Conservation (phyloP, 2,113 vertebrate species). For the Tupaia chinensis region DNA sequence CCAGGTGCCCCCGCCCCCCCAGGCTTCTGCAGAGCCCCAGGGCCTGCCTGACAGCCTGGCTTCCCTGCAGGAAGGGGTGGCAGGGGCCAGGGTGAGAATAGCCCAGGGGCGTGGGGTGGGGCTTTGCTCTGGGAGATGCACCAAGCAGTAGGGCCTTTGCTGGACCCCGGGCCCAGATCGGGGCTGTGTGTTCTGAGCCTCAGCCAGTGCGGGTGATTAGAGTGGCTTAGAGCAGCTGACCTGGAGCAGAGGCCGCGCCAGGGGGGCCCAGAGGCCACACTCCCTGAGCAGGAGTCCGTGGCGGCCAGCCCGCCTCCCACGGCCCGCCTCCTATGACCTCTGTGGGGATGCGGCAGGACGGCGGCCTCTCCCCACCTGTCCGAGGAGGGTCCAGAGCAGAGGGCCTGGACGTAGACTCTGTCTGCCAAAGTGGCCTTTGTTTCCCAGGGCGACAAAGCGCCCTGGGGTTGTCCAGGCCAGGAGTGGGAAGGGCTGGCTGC, state of each 20-base stretch:
- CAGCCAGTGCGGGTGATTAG: no score
- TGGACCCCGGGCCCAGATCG: neutral
- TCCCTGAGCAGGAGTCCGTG: neutral
- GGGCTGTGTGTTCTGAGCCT: neutral
- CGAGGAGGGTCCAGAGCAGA: neutral
- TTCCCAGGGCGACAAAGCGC: constrained; percentile 1
- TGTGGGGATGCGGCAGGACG: neutral
- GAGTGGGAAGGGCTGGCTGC: neutral
- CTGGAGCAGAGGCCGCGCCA: neutral
- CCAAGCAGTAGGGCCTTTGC: neutral
- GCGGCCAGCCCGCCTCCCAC: neutral
- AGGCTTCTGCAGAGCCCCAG: neutral
- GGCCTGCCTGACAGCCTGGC: neutral
- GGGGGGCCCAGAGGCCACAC: neutral
- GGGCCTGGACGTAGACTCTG: neutral
- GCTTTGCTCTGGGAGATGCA: neutral
- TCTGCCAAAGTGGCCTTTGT: constrained; percentile 58
- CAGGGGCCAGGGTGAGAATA: no score
- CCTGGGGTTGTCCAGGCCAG: neutral
- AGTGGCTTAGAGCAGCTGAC: neutral
- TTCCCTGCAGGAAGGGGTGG: neutral
- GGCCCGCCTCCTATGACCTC: neutral
- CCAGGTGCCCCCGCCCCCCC: neutral
- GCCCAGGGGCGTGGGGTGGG: no score
- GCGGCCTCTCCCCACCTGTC: neutral